These are phyloP conservation scores for Eupithecia centaureata DNA, from an alignment of 2,888 invertebrate species.

Conservation along the genomic window DNA sequence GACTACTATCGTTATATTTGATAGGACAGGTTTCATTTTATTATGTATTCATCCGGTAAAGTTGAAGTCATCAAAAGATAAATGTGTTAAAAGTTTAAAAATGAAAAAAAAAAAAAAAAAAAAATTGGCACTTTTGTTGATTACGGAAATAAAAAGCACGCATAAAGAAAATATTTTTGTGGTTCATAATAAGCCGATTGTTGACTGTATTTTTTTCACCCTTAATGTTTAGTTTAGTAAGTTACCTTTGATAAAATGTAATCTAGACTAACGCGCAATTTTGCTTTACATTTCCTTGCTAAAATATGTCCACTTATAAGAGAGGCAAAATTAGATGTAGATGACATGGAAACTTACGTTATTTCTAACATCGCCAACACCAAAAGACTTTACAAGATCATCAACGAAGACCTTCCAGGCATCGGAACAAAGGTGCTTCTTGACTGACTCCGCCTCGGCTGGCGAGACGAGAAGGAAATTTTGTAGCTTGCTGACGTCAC, in stretches of 20 bases:
- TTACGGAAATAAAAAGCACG: no score
- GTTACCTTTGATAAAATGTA: neutral
- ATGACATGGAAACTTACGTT: slow-evolving; percentile 60
- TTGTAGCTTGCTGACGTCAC: slow-evolving; percentile 65
- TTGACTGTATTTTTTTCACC: no score
- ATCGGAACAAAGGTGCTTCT: slow-evolving; percentile 66
- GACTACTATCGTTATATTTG: no score
- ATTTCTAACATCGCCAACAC: slow-evolving; percentile 69
- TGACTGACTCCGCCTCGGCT: slow-evolving; percentile 58
- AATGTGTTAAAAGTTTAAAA: no score
- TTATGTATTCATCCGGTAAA: neutral
- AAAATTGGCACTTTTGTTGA: no score
- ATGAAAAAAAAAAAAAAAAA: no score
- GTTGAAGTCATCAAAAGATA: no score
- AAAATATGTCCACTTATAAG: neutral
- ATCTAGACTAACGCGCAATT: neutral
- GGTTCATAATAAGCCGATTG: no score
- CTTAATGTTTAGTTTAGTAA: neutral
- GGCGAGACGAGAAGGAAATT: slow-evolving; percentile 64
- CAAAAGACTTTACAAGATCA: slow-evolving; percentile 70
- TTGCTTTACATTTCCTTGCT: neutral
- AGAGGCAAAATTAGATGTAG: neutral
- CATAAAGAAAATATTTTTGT: no score
- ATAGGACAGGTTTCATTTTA: neutral
- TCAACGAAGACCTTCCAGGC: slow-evolving; percentile 69